Percentiles rank a stretch among this genome's conserved stretches.
Evolutionary conservation across 2,888 invertebrate species (phyloP).

Genomic region (Phyto melanocephala): DNA sequence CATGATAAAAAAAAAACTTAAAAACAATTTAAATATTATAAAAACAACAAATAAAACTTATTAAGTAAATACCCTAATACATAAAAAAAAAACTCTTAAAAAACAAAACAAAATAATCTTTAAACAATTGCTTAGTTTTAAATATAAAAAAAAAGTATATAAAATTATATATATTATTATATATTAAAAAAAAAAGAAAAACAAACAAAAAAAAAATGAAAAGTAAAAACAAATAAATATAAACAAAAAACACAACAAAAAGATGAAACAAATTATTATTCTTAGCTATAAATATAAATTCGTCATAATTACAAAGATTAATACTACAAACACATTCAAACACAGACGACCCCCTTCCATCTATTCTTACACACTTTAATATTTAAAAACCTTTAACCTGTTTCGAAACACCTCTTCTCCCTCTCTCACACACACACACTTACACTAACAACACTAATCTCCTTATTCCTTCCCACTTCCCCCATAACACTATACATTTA

Average conservation of each 20-base stretch:
- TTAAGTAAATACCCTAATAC: conserved; percentile 46
- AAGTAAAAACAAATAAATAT: conserved; percentile 17
- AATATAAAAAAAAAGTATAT: conserved; percentile 41
- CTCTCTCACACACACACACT: not conserved
- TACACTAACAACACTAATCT: not conserved
- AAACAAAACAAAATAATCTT: conserved; percentile 46
- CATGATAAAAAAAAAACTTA: conserved; percentile 9
- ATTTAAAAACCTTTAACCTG: not conserved
- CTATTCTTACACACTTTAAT: not conserved
- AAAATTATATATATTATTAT: conserved; percentile 53
- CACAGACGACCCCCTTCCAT: not conserved
- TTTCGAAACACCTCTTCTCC: not conserved
- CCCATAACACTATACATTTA: conserved; percentile 49
- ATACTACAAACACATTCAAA: conserved; percentile 41
- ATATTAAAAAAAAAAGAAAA: conserved; percentile 39
- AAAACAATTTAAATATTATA: conserved; percentile 29
- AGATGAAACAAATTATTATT: conserved; percentile 33
- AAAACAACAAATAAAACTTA: conserved; percentile 25
- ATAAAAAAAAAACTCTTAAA: conserved; percentile 21
- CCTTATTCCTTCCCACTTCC: not conserved
- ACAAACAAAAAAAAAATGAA: conserved; percentile 8
- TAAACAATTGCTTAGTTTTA: conserved; percentile 65
- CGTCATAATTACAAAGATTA: conserved; percentile 55
- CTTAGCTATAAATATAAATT: conserved; percentile 63
- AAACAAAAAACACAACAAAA: not conserved